phyloP scores from a whole-genome alignment of 2,113 vertebrate genomes.

The Probosciger aterrimus region DNA sequence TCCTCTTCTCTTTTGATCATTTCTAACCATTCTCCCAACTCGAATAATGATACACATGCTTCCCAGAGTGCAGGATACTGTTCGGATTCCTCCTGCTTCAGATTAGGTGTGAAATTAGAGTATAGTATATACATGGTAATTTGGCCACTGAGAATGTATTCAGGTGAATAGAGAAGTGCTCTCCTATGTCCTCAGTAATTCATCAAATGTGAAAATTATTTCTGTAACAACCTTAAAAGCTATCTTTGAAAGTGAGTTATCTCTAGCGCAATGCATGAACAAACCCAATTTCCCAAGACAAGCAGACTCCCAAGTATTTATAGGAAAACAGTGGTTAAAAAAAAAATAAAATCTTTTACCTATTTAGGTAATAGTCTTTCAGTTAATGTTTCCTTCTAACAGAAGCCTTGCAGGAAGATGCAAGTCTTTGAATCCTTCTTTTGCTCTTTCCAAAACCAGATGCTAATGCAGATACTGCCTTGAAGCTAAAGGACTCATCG shows the following conservation, averaged over 20 bases:
- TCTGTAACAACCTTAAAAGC: background rate
- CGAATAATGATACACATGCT: background rate
- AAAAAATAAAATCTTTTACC: background rate
- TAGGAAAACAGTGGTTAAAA: background rate
- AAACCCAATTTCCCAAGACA: background rate
- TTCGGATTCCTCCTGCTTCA: background rate
- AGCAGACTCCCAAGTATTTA: background rate
- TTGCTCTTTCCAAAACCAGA: background rate
- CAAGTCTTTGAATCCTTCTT: background rate
- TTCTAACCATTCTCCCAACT: background rate
- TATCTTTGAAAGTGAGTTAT: background rate
- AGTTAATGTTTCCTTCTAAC: background rate
- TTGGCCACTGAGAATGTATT: background rate
- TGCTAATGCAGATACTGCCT: background rate
- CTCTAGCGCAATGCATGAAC: background rate
- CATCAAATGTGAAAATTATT: background rate
- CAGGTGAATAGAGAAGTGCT: background rate
- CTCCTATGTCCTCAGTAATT: background rate
- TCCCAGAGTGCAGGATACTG: background rate
- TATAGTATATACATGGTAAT: background rate
- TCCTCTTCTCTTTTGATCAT: background rate
- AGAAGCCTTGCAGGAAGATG: background rate
- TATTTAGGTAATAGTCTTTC: background rate
- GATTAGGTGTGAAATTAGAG: background rate
- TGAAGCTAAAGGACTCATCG: background rate